Evolutionary conservation across 2,888 invertebrate genomes (phyloP).

Genomic region (Drosophila koepferae): DNA sequence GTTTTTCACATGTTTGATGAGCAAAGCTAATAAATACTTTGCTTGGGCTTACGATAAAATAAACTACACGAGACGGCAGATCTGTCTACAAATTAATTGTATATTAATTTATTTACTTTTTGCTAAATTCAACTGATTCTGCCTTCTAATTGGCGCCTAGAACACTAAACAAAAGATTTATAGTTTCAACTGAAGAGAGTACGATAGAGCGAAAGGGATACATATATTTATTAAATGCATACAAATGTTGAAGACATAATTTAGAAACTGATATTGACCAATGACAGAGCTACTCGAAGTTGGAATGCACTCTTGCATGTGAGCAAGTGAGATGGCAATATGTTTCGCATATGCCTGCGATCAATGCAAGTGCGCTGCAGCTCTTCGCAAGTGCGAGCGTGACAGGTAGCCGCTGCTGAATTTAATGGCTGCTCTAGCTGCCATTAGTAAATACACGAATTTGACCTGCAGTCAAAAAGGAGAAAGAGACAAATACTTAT

Average conservation of each 20-base stretch:
- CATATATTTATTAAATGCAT: background rate
- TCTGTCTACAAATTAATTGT: conserved; percentile 24
- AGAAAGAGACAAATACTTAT: background rate
- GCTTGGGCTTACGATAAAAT: conserved; percentile 30
- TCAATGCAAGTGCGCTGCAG: background rate
- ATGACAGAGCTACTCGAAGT: background rate
- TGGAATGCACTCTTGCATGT: fast-evolving
- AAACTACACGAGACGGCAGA: conserved; percentile 13
- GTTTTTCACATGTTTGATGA: conserved; percentile 33
- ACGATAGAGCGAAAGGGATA: background rate
- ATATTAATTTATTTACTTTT: conserved; percentile 16
- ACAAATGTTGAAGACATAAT: background rate
- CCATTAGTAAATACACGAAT: background rate
- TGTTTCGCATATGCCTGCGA: background rate
- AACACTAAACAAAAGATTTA: background rate
- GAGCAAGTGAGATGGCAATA: background rate
- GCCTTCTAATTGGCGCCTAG: background rate
- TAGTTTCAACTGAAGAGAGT: background rate
- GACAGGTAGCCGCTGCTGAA: background rate
- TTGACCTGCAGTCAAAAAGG: background rate
- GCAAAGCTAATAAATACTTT: conserved; percentile 16
- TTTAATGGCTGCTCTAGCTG: background rate
- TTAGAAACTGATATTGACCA: background rate
- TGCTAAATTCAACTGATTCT: background rate
- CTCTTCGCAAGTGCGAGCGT: background rate